A percentile compares a stretch with the other conserved stretches of the same genome.
Evolutionary conservation across 2,113 vertebrate genomes (phyloP).

Genomic region (Hiodon tergisus): DNA sequence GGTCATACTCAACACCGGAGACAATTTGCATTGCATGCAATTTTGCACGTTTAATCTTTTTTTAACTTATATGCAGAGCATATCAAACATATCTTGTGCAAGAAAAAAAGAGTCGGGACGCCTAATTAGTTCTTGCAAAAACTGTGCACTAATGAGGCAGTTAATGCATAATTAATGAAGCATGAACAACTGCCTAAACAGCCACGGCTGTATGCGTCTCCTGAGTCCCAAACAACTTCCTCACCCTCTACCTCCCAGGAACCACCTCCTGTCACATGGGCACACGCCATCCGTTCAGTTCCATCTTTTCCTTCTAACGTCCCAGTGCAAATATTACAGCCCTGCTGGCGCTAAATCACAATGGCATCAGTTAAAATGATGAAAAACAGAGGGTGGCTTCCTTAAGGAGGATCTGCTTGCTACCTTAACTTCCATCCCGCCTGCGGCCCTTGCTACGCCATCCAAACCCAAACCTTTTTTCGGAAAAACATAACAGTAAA

Average conservation of each 20-base stretch:
- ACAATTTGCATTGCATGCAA: neutral
- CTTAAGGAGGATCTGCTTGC: no score
- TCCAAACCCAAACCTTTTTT: no score
- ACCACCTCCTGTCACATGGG: slow-evolving; percentile 10
- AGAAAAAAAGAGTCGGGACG: slow-evolving; percentile 40
- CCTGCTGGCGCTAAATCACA: neutral
- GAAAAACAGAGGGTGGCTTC: no score
- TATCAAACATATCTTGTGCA: slow-evolving; percentile 39
- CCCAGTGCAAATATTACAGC: neutral
- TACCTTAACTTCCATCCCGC: no score
- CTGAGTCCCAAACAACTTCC: slow-evolving; percentile 10
- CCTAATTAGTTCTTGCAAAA: slow-evolving; percentile 51
- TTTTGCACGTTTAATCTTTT: neutral
- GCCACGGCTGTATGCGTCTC: neutral
- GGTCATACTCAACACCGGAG: neutral
- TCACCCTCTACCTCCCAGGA: neutral
- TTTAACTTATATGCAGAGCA: slow-evolving; percentile 9
- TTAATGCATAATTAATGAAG: slow-evolving; percentile 70
- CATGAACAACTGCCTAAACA: slow-evolving; percentile 56
- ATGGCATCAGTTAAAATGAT: no score
- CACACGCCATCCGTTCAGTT: neutral
- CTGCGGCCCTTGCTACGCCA: no score
- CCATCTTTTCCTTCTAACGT: neutral
- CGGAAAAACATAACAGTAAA: neutral
- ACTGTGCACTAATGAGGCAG: slow-evolving; percentile 60